Percentiles rank a stretch among this genome's conserved stretches.
phyloP scores from a whole-genome alignment of 35 echinoderm and acorn worm species.

The Lytechinus pictus region DNA sequence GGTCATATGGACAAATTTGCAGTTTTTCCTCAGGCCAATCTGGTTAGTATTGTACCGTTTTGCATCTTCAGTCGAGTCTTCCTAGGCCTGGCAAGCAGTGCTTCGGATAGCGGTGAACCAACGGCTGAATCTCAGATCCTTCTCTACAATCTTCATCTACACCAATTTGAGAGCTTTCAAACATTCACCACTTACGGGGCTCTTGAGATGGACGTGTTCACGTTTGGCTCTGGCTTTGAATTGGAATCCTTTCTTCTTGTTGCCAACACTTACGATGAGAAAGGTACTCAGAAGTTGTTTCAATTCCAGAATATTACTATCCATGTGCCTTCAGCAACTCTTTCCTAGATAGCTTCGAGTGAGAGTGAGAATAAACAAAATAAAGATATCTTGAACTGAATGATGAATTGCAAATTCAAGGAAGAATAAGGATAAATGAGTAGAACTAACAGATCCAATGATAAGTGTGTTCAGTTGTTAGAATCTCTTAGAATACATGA shows the following conservation, averaged over 20 bases:
- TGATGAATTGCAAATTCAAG: too few species aligned
- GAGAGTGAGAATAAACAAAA: too few species aligned
- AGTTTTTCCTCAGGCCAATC: constrained; percentile 3
- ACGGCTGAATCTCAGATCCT: not conserved
- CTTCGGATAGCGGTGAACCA: not conserved
- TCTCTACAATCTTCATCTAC: constrained; percentile 37
- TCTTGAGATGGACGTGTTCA: not conserved
- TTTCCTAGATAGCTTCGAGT: too few species aligned
- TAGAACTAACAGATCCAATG: too few species aligned
- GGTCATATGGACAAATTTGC: constrained; percentile 42
- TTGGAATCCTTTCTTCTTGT: not conserved
- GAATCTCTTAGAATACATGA: too few species aligned
- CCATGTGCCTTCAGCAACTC: too few species aligned
- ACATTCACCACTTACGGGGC: not conserved
- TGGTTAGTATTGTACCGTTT: not conserved
- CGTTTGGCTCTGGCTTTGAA: constrained; percentile 5
- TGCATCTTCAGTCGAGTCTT: constrained; percentile 2
- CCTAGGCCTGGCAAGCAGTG: not conserved
- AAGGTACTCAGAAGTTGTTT: not conserved
- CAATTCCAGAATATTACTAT: too few species aligned
- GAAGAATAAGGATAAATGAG: too few species aligned
- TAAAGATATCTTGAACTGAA: too few species aligned
- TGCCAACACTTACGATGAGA: constrained; percentile 34
- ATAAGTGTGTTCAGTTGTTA: too few species aligned
- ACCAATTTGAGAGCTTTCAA: constrained; percentile 33